These are phyloP conservation scores for Eupithecia vulgata DNA, from an alignment of 2,888 invertebrate species.

Conservation along the genomic window DNA sequence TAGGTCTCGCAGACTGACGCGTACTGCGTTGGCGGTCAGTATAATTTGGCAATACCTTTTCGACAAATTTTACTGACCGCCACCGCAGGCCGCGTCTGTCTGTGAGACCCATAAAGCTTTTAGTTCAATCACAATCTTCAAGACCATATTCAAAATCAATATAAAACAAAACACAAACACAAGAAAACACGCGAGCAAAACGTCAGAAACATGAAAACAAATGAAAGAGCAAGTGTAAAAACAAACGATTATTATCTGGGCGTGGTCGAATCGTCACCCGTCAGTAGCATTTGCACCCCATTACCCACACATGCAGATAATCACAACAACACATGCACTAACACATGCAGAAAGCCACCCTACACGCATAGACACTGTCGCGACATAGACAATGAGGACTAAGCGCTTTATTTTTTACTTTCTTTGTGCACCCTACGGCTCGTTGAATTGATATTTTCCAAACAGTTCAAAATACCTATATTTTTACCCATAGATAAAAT, in stretches of 20 bases:
- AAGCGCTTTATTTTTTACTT: constrained; percentile 80
- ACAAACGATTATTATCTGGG: constrained; percentile 72
- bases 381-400: constrained; percentile 69
- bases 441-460: constrained; percentile 37
- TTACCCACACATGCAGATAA: constrained; percentile 30
- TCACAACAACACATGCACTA: constrained; percentile 56
- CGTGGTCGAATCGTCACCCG: constrained; percentile 70
- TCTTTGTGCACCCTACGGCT: constrained; percentile 65
- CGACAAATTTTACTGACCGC: too few relatives aligned
- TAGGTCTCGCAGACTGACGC: too few relatives aligned
- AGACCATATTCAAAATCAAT: background rate
- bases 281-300: constrained; percentile 67
- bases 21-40: too few relatives aligned
- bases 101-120: background rate
- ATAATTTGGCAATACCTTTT: too few relatives aligned
- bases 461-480: background rate
- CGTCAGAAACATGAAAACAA: constrained; percentile 36
- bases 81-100: too few relatives aligned
- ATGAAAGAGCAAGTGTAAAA: constrained; percentile 55
- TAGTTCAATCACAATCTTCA: background rate
- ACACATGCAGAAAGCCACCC: constrained; percentile 62
- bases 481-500: background rate
- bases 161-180: constrained; percentile 9
- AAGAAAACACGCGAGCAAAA: constrained; percentile 11
- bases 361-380: constrained; percentile 58